Evolutionary conservation across 2,888 invertebrate species (phyloP).

Genomic region (Mechanitis mazaeus): DNA sequence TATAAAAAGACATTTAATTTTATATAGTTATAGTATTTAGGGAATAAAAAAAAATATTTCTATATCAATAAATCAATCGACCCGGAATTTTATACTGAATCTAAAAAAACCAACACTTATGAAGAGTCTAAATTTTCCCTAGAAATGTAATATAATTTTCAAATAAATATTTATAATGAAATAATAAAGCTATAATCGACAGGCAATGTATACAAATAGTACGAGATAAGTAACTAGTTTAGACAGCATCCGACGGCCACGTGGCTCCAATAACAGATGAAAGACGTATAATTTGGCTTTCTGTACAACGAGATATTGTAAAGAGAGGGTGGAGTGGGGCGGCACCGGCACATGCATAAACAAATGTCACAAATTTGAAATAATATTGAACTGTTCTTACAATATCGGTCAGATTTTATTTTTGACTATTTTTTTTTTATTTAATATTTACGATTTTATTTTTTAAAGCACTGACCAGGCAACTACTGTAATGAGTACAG

Average conservation of each 20-base stretch:
- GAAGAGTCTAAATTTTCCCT: too few species aligned
- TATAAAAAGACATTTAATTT: too few species aligned
- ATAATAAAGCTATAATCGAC: too few species aligned
- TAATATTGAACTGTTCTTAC: slow-evolving; percentile 17
- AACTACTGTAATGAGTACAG: too few species aligned
- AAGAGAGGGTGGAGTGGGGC: slow-evolving; percentile 42
- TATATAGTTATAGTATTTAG: too few species aligned
- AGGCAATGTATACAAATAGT: background rate
- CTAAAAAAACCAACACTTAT: too few species aligned
- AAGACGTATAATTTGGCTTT: slow-evolving; percentile 37
- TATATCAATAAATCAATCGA: too few species aligned
- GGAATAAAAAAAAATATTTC: too few species aligned
- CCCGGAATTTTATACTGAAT: too few species aligned
- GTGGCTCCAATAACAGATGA: slow-evolving; percentile 35
- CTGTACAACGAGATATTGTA: slow-evolving; percentile 24
- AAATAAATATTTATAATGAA: too few species aligned
- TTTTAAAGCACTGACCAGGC: too few species aligned
- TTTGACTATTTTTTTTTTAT: background rate
- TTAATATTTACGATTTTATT: background rate
- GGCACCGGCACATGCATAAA: slow-evolving; percentile 53
- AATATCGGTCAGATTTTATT: background rate
- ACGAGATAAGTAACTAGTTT: slow-evolving; percentile 14
- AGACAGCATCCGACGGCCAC: slow-evolving; percentile 23
- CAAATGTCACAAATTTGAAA: slow-evolving; percentile 51
- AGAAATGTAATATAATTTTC: too few species aligned